These are phyloP conservation scores for Aplocera efformata DNA, from an alignment of 2,888 invertebrate species.

Conservation along the genomic window DNA sequence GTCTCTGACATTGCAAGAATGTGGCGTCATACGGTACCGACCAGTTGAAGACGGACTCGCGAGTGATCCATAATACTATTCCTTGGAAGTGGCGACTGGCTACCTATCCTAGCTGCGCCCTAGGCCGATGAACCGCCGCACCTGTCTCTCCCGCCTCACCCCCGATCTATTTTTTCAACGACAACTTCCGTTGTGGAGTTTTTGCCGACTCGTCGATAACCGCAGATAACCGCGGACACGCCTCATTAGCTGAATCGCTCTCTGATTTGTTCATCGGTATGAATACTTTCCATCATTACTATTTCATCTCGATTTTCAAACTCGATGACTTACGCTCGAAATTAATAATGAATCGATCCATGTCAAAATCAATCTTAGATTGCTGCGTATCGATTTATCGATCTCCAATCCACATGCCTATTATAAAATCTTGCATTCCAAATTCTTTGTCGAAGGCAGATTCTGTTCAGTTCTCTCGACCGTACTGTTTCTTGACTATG, in stretches of 20 bases:
- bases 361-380: no score
- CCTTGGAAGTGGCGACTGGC: constrained; percentile 38
- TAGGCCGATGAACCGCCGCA: constrained; percentile 69
- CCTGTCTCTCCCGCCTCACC: constrained; percentile 64
- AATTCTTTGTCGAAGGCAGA: no score
- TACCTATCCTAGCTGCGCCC: constrained; percentile 19
- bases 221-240: constrained; percentile 69
- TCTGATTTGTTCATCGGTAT: constrained; percentile 43
- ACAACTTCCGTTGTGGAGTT: constrained; percentile 70
- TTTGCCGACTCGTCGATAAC: constrained; percentile 71
- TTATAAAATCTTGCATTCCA: no score
- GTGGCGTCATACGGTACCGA: constrained; percentile 43
- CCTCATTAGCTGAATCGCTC: constrained; percentile 69
- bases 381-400: no score
- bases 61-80: constrained; percentile 52
- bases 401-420: no score
- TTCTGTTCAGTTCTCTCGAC: no score
- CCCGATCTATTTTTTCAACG: constrained; percentile 67
- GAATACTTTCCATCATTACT: constrained; percentile 24
- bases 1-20: constrained; percentile 26
- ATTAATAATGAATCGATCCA: no score
- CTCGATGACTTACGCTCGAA: no score
- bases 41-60: constrained; percentile 37
- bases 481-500: no score
- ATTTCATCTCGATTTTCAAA: no score